Conservation (phyloP, 2,113 vertebrate species). For the Hemiscyllium ocellatum region DNA sequence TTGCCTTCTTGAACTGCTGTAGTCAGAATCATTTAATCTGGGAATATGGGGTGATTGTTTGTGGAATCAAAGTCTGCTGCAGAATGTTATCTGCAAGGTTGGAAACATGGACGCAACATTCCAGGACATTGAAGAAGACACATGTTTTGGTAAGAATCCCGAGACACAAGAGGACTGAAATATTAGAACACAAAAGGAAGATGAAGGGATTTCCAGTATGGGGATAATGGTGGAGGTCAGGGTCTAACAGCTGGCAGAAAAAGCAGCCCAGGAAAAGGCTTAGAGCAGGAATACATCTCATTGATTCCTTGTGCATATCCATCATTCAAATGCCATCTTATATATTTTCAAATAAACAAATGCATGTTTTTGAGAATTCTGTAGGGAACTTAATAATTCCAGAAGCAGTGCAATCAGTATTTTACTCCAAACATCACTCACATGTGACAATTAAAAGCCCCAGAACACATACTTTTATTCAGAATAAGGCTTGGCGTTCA, state of each 20-base stretch:
- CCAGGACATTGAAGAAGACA: neutral
- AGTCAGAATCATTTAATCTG: neutral
- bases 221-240: no score
- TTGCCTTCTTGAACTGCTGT: no score
- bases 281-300: neutral
- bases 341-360: neutral
- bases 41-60: neutral
- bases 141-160: neutral
- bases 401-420: neutral
- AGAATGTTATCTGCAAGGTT: neutral
- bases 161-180: neutral
- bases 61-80: neutral
- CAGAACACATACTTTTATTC: neutral
- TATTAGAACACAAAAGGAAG: neutral
- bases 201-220: neutral
- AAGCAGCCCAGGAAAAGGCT: neutral
- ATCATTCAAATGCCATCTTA: neutral
- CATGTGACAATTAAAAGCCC: neutral
- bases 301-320: neutral
- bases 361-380: neutral
- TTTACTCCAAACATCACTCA: neutral
- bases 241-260: neutral
- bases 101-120: neutral
- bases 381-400: neutral
- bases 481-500: neutral